These are phyloP conservation scores for Halotydeus destructor DNA, from an alignment of 1,140 invertebrate genomes.

Conservation along the genomic window DNA sequence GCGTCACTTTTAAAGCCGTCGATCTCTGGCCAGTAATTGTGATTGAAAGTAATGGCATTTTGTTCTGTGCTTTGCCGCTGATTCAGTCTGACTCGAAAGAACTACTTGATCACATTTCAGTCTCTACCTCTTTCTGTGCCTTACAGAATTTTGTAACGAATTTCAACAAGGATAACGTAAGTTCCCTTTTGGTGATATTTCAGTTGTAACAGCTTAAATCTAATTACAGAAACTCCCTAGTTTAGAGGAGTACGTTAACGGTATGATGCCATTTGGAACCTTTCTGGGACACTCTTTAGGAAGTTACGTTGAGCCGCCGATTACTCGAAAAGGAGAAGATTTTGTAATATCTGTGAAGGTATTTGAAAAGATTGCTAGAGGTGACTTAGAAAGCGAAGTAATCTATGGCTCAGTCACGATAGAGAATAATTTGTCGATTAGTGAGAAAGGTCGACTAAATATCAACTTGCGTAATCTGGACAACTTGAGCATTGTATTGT, in stretches of 20 bases:
- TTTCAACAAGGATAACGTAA: background rate
- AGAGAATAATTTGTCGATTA: background rate
- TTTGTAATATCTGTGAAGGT: background rate
- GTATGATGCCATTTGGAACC: background rate
- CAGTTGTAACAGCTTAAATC: background rate
- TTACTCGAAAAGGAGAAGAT: conserved; percentile 2
- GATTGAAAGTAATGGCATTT: background rate
- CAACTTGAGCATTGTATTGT: background rate
- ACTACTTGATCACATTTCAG: background rate
- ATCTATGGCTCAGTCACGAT: conserved; percentile 1
- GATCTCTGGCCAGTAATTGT: background rate
- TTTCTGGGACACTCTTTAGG: no score
- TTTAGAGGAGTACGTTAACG: background rate
- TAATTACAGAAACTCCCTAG: background rate
- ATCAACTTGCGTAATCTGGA: background rate
- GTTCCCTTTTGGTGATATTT: background rate
- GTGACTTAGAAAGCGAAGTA: background rate
- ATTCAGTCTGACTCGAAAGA: background rate
- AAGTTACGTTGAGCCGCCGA: no score
- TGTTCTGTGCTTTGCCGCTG: background rate
- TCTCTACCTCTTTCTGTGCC: background rate
- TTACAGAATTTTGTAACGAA: background rate
- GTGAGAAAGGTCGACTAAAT: background rate
- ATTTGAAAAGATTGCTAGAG: background rate
- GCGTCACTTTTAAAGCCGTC: background rate